Evolutionary conservation across 2,797 vertebrate species (phyloP).

Genomic region (Luscinia megarhynchos): DNA sequence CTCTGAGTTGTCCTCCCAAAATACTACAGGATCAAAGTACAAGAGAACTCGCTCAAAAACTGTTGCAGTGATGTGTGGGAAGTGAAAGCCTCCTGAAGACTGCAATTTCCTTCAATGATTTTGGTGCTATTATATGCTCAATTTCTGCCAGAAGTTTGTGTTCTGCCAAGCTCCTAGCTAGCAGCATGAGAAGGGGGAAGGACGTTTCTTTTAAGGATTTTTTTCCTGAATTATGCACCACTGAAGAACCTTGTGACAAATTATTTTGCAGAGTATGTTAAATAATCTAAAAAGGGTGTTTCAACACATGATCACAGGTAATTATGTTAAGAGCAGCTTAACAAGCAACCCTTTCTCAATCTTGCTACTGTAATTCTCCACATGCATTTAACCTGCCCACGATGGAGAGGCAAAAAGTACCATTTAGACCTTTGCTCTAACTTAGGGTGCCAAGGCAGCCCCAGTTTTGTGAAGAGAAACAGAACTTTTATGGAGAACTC

Average conservation of each 20-base stretch:
- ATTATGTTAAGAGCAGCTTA: neutral
- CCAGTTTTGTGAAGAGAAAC: neutral
- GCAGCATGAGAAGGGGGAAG: neutral
- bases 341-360: neutral
- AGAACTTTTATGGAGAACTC: neutral
- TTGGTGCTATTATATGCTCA: neutral
- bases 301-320: neutral
- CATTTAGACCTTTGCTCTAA: neutral
- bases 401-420: neutral
- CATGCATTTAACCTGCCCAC: neutral
- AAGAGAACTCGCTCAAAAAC: neutral
- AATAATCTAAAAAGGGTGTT: neutral
- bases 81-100: constrained; percentile 1
- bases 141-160: constrained; percentile 25
- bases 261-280: neutral
- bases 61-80: neutral
- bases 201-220: neutral
- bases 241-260: neutral
- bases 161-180: constrained; percentile 3
- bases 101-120: constrained; percentile 7
- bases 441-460: neutral
- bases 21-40: neutral
- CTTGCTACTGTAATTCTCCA: neutral
- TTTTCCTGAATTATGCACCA: neutral
- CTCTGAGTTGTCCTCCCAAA: neutral